Evolutionary conservation across 2,888 invertebrate species (phyloP).

Genomic region (Monoplex corrugatus): DNA sequence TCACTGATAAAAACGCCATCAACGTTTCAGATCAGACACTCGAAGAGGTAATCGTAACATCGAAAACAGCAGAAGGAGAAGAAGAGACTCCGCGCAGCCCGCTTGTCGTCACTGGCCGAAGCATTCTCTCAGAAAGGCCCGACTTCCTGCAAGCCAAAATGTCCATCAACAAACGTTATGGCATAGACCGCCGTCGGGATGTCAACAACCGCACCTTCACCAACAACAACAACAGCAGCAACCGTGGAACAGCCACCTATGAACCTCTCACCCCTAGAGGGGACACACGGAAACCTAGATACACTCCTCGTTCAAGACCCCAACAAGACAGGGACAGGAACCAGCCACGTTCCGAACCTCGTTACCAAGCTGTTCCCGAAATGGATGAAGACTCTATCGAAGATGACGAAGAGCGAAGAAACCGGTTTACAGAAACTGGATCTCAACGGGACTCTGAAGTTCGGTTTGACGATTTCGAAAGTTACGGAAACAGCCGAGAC

Average conservation of each 20-base stretch:
- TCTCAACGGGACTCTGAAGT: neutral
- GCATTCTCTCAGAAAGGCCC: neutral
- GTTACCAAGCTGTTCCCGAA: neutral
- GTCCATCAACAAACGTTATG: conserved; percentile 31
- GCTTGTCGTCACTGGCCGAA: neutral
- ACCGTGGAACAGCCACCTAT: neutral
- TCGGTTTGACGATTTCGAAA: neutral
- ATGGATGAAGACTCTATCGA: neutral
- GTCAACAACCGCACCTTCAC: conserved; percentile 41
- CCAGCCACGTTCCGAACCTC: neutral
- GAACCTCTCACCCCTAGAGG: neutral
- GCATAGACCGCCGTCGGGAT: conserved; percentile 5
- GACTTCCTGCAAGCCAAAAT: neutral
- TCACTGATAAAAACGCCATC: neutral
- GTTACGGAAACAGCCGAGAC: neutral
- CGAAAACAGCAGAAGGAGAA: neutral
- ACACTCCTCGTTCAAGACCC: neutral
- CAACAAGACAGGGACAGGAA: neutral
- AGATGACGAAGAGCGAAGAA: neutral
- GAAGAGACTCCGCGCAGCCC: neutral
- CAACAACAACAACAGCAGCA: conserved; percentile 7
- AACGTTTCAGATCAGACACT: neutral
- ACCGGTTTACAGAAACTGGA: neutral
- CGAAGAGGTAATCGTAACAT: too few relatives aligned
- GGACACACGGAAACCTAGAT: neutral